These are phyloP conservation scores for Xerus inauris DNA, from an alignment of 2,113 vertebrate genomes.

Conservation along the genomic window DNA sequence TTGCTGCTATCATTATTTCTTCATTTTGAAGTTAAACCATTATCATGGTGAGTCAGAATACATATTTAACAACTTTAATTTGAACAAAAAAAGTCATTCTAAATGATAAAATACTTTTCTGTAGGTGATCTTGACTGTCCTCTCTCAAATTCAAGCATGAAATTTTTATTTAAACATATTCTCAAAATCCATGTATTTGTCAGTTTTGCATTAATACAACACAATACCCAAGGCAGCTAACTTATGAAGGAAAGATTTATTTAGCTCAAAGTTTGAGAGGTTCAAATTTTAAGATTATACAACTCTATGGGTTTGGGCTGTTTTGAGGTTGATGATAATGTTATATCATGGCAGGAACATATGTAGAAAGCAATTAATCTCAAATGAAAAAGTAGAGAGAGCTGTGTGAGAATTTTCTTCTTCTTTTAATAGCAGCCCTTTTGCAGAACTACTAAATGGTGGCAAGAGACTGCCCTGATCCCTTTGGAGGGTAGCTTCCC, in stretches of 20 bases:
- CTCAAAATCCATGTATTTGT: not conserved
- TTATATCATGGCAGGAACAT: not conserved
- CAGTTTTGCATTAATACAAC: not conserved
- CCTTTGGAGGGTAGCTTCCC: not conserved
- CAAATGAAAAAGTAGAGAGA: not conserved
- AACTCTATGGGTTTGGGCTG: too few relatives aligned
- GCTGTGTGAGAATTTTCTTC: not conserved
- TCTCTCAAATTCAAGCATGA: not conserved
- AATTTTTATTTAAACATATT: not conserved
- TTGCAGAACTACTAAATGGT: too few relatives aligned
- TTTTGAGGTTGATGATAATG: too few relatives aligned
- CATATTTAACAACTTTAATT: not conserved
- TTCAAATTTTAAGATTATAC: not conserved
- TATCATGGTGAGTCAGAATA: not conserved
- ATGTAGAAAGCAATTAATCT: not conserved
- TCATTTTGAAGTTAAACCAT: not conserved
- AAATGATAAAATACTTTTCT: not conserved
- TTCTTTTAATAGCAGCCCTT: not conserved
- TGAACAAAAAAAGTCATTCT: not conserved
- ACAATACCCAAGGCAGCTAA: not conserved
- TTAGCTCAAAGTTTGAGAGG: not conserved
- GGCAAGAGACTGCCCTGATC: not conserved
- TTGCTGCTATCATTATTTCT: rapidly evolving
- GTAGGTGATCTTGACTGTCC: not conserved
- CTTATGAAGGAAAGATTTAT: not conserved